Conservation (phyloP, 2,797 vertebrate genomes). For the Enteromius unitaeniatus region DNA sequence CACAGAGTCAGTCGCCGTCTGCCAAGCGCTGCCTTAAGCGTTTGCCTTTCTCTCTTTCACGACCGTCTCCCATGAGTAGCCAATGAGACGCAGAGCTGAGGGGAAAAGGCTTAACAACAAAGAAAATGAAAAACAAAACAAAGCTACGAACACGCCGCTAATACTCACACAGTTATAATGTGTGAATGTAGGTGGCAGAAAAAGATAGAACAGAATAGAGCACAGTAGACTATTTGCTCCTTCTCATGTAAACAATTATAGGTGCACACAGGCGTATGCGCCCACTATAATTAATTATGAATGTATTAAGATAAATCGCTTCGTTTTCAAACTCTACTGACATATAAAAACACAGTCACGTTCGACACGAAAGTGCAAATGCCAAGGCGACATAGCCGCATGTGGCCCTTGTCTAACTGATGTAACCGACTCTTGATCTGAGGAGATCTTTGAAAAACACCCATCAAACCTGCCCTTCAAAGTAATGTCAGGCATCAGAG, state of each 20-base stretch:
- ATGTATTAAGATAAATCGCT: conserved; percentile 78
- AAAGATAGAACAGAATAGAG: conserved; percentile 18
- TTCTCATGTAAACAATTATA: conserved; percentile 31
- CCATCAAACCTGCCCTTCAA: conserved; percentile 76
- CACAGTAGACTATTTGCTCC: neutral
- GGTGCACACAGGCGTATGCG: neutral
- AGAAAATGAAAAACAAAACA: conserved; percentile 33
- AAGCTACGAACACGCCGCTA: neutral
- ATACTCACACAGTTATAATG: conserved; percentile 29
- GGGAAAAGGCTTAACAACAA: conserved; percentile 37
- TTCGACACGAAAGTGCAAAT: conserved; percentile 29
- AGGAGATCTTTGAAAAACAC: conserved; percentile 78
- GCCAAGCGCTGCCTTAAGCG: conserved; percentile 54
- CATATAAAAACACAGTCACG: conserved; percentile 31
- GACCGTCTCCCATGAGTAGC: conserved; percentile 40
- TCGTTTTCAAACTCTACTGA: conserved; percentile 70
- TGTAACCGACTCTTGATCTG: conserved; percentile 70
- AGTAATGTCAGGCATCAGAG: conserved; percentile 54
- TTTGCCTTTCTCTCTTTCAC: conserved; percentile 53
- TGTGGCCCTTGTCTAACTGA: conserved; percentile 41
- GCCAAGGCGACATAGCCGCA: conserved; percentile 7
- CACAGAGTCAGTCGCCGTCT: conserved; percentile 57
- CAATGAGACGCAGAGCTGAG: conserved; percentile 36
- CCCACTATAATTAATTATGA: conserved; percentile 74
- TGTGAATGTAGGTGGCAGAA: conserved; percentile 21